A percentile compares a stretch with the other conserved stretches of the same genome.
phyloP scores from a whole-genome alignment of 2,888 invertebrate genomes.

The Drosophila cracens region DNA sequence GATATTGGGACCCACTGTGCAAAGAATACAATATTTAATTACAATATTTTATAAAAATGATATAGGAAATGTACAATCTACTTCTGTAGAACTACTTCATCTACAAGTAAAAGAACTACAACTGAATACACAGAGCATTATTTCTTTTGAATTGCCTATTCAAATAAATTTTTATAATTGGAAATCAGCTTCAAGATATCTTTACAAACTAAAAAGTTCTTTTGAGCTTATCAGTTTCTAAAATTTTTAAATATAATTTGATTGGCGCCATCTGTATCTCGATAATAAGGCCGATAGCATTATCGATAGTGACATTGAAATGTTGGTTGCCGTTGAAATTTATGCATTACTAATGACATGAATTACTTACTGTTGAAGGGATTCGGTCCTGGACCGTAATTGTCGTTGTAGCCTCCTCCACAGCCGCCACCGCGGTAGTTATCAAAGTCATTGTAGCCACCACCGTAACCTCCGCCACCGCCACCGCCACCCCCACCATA shows the following conservation, averaged over 20 bases:
- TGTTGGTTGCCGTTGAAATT: not conserved
- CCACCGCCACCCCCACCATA: slow-evolving; percentile 61
- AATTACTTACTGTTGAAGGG: slow-evolving; percentile 74
- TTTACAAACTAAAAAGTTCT: not conserved
- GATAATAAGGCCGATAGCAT: not conserved
- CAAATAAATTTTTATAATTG: not conserved
- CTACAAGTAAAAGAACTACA: not conserved
- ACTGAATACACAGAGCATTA: not conserved
- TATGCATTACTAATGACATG: not conserved
- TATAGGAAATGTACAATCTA: not conserved
- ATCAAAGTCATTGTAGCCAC: slow-evolving; percentile 68
- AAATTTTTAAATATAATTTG: not conserved
- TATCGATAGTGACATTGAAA: not conserved
- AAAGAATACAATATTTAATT: not conserved
- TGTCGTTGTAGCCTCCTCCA: slow-evolving; percentile 64
- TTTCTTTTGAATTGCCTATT: not conserved
- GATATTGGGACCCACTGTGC: slow-evolving; percentile 68
- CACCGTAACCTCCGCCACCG: slow-evolving; percentile 45
- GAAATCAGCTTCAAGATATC: not conserved
- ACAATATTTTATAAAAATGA: not conserved
- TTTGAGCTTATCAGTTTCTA: not conserved
- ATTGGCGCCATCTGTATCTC: not conserved
- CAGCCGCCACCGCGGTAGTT: slow-evolving; percentile 60
- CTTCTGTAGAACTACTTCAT: not conserved
- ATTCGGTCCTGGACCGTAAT: slow-evolving; percentile 73